Evolutionary conservation across 2,113 vertebrate genomes (phyloP).

Genomic region (Crypturellus undulatus): DNA sequence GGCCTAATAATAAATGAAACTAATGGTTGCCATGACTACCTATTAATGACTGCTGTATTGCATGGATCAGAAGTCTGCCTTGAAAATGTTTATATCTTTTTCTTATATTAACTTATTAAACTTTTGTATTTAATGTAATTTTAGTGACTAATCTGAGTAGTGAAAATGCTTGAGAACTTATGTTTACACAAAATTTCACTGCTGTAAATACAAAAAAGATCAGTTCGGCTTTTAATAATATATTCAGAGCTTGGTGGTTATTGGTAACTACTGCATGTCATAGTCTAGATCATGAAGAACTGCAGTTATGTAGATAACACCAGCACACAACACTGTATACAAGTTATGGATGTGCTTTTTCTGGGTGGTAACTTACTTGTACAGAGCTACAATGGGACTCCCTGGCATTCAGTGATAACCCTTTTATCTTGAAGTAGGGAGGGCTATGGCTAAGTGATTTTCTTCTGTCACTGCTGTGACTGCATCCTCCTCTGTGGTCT

Average conservation of each 20-base stretch:
- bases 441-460: background rate
- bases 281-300: background rate
- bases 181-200: background rate
- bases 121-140: background rate
- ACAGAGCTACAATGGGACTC: background rate
- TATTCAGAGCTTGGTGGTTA: background rate
- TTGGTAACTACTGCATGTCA: background rate
- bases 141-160: background rate
- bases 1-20: background rate
- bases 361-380: background rate
- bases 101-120: constrained; percentile 6
- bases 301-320: background rate
- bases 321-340: too few relatives aligned
- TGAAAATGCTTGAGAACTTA: background rate
- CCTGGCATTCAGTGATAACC: background rate
- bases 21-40: background rate
- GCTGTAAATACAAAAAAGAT: background rate
- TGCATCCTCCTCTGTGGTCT: background rate
- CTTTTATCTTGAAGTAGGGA: background rate
- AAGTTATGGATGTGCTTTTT: background rate
- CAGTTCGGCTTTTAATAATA: background rate
- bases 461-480: background rate
- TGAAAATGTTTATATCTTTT: background rate
- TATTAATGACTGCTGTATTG: background rate
- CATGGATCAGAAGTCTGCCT: background rate